A percentile compares a stretch with the other conserved stretches of the same genome.
phyloP scores from a whole-genome alignment of 64 coral and sea anemone genomes.

The Stichodactyla mertensii region DNA sequence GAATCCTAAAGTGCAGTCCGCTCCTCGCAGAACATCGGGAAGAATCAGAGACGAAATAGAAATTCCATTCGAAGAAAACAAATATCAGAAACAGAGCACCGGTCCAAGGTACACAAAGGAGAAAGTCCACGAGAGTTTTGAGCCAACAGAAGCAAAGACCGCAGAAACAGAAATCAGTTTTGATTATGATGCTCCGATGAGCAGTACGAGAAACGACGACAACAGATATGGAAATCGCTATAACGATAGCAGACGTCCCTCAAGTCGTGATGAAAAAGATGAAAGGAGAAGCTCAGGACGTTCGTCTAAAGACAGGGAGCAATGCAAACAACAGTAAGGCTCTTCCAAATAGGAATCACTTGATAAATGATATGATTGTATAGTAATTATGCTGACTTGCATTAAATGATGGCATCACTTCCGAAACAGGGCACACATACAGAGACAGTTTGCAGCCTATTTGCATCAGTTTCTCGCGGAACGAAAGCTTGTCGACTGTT shows the following conservation, averaged over 20 bases:
- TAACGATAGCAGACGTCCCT: not conserved
- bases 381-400: not conserved
- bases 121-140: not conserved
- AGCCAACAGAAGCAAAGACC: not conserved
- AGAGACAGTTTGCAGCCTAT: too few species aligned
- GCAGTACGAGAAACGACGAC: constrained; percentile 12
- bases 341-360: not conserved
- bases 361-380: not conserved
- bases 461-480: too few species aligned
- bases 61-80: not conserved
- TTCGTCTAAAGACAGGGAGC: constrained; percentile 3
- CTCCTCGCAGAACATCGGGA: constrained; percentile 10
- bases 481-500: too few species aligned
- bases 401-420: too few species aligned
- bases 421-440: too few species aligned
- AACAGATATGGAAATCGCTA: not conserved
- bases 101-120: not conserved
- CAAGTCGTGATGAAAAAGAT: not conserved
- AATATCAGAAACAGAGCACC: not conserved
- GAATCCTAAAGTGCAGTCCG: not conserved
- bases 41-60: constrained; percentile 17
- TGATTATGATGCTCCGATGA: constrained; percentile 18
- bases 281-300: not conserved
- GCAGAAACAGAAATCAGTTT: constrained; percentile 9
- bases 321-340: constrained; percentile 19